Base-by-base conservation (phyloP, 2,797 vertebrate species). In the Periparus ater region DNA sequence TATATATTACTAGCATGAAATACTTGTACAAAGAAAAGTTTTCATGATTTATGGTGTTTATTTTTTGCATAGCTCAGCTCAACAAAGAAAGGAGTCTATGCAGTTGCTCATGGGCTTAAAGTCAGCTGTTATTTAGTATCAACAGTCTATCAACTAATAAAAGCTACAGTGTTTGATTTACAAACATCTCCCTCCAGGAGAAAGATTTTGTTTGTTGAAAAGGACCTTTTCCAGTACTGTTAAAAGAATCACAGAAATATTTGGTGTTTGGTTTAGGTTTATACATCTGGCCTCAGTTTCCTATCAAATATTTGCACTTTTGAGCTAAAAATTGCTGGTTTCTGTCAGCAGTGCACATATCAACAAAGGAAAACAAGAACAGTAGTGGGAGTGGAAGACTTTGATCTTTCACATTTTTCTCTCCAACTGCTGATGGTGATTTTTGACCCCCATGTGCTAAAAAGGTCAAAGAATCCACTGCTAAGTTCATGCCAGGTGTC, bases 301-400 rank as follows among this genome's bases (percentile, higher is more conserved):
- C 63, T 94, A 90, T 95, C 89, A 96, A 96, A 96, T 96, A 96
- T 97, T 97, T 97, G 95, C 76, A 91, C 93, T 95, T 95, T 81
- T 0, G 8, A 89, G 93, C 87, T 90, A 90, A 96, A 94, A 96
- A 93, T 88, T 85, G 83, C 83, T 88, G 76, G 80, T 93, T 96
- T 96, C 93, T 90, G 74, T 95, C 89, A 94, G 88, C 60, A 66
- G 48, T 76, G 77, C 94, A 61, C 89, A 58, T 85, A 95, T 90
- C 95, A 96, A 66, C 89, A 93, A 93, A 95, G 88, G 95, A 94
- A 96, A 96, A 95, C 95, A 96, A 91, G 94, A 94, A 75, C 88
- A 88, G 94, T 94, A 88, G 94, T 96, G 87, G 85, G 94, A 93
- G 83, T 93, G 76, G 88, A 93, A 67, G 90, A 57, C 95, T 96